A percentile compares a stretch with the other conserved stretches of the same genome.
phyloP scores from a whole-genome alignment of 1,140 invertebrate species.

The Adoxophyes honmai region DNA sequence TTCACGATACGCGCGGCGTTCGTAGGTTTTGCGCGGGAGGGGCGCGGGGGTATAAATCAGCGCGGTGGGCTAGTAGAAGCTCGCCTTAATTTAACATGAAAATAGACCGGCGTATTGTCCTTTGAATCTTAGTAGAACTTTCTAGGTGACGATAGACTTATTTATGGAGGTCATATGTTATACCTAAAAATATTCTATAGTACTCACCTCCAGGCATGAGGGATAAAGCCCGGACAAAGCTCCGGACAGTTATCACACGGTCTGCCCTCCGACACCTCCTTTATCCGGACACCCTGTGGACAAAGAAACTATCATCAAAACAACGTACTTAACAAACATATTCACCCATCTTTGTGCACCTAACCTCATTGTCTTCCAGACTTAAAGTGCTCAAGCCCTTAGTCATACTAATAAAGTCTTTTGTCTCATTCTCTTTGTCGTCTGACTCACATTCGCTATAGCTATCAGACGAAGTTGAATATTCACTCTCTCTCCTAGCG shows the following conservation, averaged over 20 bases:
- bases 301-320: conserved; percentile 28
- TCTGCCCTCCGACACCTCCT: conserved; percentile 90
- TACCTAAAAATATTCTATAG: no score
- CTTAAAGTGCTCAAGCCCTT: conserved; percentile 1
- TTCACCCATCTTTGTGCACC: background rate
- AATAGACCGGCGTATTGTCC: no score
- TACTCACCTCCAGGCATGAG: conserved; percentile 90
- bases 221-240: conserved; percentile 87
- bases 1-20: no score
- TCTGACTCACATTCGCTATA: conserved; percentile 66
- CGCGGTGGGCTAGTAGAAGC: no score
- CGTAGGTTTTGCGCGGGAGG: no score
- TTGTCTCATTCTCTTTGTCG: background rate
- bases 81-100: no score
- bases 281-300: conserved; percentile 86
- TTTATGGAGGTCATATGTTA: no score
- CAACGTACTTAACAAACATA: background rate
- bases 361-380: conserved; percentile 7
- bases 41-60: no score
- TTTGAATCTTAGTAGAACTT: no score
- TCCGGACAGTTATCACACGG: conserved; percentile 89
- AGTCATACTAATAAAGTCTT: conserved; percentile 5
- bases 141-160: no score
- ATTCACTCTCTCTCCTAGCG: conserved; percentile 53
- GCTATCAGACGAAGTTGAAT: conserved; percentile 53